A percentile compares a stretch with the other conserved stretches of the same genome.
phyloP scores from a whole-genome alignment of 2,797 vertebrate genomes.

The Selene dorsalis region DNA sequence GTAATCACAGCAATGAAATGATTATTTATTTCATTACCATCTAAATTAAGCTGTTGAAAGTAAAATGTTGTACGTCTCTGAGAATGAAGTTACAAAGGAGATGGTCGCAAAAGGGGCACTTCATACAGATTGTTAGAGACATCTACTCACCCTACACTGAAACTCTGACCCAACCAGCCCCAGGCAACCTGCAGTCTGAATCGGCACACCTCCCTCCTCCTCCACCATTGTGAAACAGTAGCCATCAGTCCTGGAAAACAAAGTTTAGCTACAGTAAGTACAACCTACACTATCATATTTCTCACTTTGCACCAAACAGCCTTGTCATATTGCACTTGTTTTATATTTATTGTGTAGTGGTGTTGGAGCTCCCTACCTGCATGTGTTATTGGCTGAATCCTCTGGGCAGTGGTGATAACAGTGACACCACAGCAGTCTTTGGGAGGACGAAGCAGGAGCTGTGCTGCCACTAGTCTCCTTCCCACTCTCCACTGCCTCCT shows the following conservation, averaged over 20 bases:
- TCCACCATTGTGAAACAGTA: slow-evolving; percentile 98
- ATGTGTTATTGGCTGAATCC: slow-evolving; percentile 93
- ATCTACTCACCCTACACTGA: slow-evolving; percentile 91
- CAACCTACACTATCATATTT: not conserved
- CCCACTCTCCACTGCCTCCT: slow-evolving; percentile 84
- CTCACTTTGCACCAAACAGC: not conserved
- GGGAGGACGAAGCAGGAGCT: slow-evolving; percentile 85
- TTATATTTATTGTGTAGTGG: not conserved
- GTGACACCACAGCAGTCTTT: slow-evolving; percentile 90
- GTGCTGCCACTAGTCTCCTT: slow-evolving; percentile 87
- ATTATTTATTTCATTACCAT: not conserved
- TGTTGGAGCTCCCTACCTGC: slow-evolving; percentile 85
- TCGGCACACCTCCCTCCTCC: slow-evolving; percentile 90
- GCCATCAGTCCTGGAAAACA: slow-evolving; percentile 89
- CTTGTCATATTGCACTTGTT: not conserved
- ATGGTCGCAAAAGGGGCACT: not conserved
- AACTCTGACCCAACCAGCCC: slow-evolving; percentile 93
- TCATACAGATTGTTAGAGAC: not conserved
- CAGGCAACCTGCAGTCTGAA: slow-evolving; percentile 93
- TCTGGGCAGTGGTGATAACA: slow-evolving; percentile 96
- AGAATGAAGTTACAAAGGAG: not conserved
- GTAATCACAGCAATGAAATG: not conserved
- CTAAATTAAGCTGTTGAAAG: not conserved
- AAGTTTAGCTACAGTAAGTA: not conserved
- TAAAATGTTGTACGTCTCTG: not conserved